These are phyloP conservation scores for Sisyra terminalis DNA, from an alignment of 2,888 invertebrate species.

Conservation along the genomic window DNA sequence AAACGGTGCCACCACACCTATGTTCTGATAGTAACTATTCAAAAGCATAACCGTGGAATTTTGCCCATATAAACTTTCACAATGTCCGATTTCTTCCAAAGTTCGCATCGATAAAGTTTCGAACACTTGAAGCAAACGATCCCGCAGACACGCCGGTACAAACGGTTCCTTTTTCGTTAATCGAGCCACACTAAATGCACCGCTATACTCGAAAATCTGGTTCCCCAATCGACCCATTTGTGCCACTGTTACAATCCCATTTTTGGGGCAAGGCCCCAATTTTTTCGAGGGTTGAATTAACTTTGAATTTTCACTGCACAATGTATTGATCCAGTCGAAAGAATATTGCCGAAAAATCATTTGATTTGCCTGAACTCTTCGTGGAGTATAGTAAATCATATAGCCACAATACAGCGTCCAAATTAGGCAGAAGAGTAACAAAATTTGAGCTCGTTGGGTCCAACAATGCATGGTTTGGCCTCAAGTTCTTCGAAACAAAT, in stretches of 20 bases:
- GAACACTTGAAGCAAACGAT: constrained; percentile 35
- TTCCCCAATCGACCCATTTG: constrained; percentile 29
- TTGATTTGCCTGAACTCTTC: too few relatives aligned
- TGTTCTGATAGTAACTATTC: constrained; percentile 36
- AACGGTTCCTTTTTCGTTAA: constrained; percentile 30
- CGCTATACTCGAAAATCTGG: constrained; percentile 33
- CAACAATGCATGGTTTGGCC: too few relatives aligned
- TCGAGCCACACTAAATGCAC: constrained; percentile 30
- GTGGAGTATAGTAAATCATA: too few relatives aligned
- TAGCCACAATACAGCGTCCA: too few relatives aligned
- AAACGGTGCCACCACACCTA: constrained; percentile 35
- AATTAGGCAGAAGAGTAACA: too few relatives aligned
- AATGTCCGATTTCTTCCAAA: constrained; percentile 34
- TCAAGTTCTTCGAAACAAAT: too few relatives aligned
- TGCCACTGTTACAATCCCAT: constrained; percentile 29
- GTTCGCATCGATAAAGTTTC: constrained; percentile 34
- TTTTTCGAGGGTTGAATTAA: too few relatives aligned
- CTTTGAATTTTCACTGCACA: too few relatives aligned
- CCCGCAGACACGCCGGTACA: constrained; percentile 30
- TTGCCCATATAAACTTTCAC: constrained; percentile 29
- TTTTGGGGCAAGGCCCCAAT: constrained; percentile 23
- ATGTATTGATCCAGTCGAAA: too few relatives aligned
- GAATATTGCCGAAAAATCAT: too few relatives aligned
- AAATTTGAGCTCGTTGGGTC: too few relatives aligned
- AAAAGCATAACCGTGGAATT: constrained; percentile 24